Evolutionary conservation across 2,888 invertebrate species (phyloP).

Genomic region (Fissipunctia ypsillon): DNA sequence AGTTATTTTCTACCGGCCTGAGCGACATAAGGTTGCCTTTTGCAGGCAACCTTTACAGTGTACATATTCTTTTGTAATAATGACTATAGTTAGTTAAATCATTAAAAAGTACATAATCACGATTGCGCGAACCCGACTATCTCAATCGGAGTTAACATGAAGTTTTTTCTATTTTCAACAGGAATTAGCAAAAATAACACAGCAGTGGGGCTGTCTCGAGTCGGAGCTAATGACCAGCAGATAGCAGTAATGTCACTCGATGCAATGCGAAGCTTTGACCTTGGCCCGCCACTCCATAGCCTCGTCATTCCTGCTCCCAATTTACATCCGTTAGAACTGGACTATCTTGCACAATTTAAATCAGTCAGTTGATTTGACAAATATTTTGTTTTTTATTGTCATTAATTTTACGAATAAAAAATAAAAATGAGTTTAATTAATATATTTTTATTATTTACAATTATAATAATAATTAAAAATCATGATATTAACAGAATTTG

Average conservation of each 20-base stretch:
- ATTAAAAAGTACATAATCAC: neutral
- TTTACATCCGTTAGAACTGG: slow-evolving; percentile 97
- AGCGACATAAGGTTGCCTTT: too few species aligned
- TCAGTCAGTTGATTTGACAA: slow-evolving; percentile 67
- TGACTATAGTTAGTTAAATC: neutral
- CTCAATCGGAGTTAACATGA: neutral
- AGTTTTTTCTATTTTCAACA: slow-evolving; percentile 58
- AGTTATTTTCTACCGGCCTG: too few species aligned
- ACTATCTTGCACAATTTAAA: slow-evolving; percentile 94
- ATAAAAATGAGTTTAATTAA: slow-evolving; percentile 80
- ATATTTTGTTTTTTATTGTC: neutral
- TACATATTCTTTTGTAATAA: neutral
- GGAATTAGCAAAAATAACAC: slow-evolving; percentile 90
- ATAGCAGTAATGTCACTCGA: slow-evolving; percentile 94
- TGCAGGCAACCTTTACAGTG: too few species aligned
- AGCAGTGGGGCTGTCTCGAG: slow-evolving; percentile 97
- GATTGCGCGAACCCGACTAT: neutral
- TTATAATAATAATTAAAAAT: slow-evolving; percentile 82
- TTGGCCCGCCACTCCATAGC: slow-evolving; percentile 98
- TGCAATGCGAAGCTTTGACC: slow-evolving; percentile 93
- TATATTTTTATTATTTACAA: slow-evolving; percentile 90
- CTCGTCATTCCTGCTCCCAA: slow-evolving; percentile 95
- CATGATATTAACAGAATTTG: slow-evolving; percentile 87
- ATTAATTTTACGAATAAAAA: slow-evolving; percentile 61
- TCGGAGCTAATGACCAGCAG: slow-evolving; percentile 96